These are phyloP conservation scores for Stigmatopora argus DNA, from an alignment of 2,113 vertebrate genomes.

Conservation along the genomic window DNA sequence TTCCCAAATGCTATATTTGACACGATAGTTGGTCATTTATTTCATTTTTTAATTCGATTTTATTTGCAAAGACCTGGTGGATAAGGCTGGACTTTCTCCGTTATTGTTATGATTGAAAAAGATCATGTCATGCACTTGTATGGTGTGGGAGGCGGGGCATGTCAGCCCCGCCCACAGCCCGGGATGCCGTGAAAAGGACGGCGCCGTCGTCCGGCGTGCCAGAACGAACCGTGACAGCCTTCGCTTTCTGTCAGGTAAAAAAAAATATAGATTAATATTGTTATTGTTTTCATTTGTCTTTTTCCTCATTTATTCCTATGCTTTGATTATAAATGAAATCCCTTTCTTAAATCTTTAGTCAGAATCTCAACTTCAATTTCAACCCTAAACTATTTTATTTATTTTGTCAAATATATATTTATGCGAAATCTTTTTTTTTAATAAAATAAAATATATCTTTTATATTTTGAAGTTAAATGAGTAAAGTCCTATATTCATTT, in stretches of 20 bases:
- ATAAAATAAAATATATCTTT: no score
- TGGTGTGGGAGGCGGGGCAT: conserved; percentile 43
- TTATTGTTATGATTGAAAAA: not conserved
- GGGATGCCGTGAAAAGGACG: conserved; percentile 54
- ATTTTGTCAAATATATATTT: no score
- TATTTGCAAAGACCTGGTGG: not conserved
- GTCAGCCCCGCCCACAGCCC: conserved; percentile 58
- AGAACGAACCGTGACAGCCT: conserved; percentile 1
- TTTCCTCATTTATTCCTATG: not conserved
- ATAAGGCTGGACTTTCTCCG: not conserved
- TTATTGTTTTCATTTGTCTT: not conserved
- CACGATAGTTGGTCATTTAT: no score
- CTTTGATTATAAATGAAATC: no score
- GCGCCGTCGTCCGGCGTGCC: conserved; percentile 33
- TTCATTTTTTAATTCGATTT: no score
- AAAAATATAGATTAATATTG: not conserved
- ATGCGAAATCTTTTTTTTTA: no score
- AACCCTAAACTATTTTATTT: no score
- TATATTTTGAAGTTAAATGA: no score
- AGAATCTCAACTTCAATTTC: no score
- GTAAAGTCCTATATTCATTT: no score
- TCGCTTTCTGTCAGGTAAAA: conserved; percentile 39
- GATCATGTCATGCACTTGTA: conserved; percentile 21
- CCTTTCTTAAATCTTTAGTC: no score
- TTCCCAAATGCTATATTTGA: not conserved